These are phyloP conservation scores for Limanda limanda DNA, from an alignment of 2,113 vertebrate species.

Conservation along the genomic window DNA sequence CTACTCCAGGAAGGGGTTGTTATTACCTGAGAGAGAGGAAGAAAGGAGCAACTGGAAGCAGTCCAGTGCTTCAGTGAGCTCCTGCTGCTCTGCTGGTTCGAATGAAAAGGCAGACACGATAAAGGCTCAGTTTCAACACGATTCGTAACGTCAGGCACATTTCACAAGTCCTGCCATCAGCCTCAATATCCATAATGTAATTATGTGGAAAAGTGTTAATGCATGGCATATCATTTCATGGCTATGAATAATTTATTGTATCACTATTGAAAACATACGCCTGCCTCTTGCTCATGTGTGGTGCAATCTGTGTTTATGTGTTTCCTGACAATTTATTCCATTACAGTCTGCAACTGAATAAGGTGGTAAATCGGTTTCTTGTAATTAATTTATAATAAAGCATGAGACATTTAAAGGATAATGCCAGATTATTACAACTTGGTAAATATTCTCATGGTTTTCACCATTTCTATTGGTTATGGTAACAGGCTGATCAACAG, in stretches of 20 bases:
- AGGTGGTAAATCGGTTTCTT: slow-evolving; percentile 19
- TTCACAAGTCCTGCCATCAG: slow-evolving; percentile 23
- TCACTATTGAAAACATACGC: slow-evolving; percentile 3
- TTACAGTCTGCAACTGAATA: background rate
- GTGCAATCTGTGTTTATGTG: slow-evolving; percentile 12
- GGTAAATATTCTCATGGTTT: background rate
- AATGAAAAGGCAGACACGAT: slow-evolving; percentile 16
- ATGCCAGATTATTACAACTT: background rate
- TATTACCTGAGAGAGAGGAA: slow-evolving; percentile 52
- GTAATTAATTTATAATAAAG: slow-evolving; percentile 21
- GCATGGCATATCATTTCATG: slow-evolving; percentile 38
- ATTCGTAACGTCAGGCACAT: slow-evolving; percentile 25
- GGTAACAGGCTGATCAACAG: background rate
- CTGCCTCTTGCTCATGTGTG: slow-evolving; percentile 9
- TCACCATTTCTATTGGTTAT: background rate
- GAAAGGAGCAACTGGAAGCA: slow-evolving; percentile 50
- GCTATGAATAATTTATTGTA: slow-evolving; percentile 42
- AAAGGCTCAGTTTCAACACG: slow-evolving; percentile 13
- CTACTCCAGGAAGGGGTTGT: slow-evolving; percentile 36
- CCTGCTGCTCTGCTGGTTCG: slow-evolving; percentile 31
- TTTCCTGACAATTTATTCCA: slow-evolving; percentile 29
- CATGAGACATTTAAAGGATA: slow-evolving; percentile 13
- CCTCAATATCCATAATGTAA: slow-evolving; percentile 17
- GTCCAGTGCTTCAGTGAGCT: slow-evolving; percentile 48
- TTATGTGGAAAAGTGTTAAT: slow-evolving; percentile 42